Evolutionary conservation across 2,797 vertebrate species (phyloP), one percentile per base, ranked within the genome.

Genomic region (Enteromius thamalakanensis): DNA sequence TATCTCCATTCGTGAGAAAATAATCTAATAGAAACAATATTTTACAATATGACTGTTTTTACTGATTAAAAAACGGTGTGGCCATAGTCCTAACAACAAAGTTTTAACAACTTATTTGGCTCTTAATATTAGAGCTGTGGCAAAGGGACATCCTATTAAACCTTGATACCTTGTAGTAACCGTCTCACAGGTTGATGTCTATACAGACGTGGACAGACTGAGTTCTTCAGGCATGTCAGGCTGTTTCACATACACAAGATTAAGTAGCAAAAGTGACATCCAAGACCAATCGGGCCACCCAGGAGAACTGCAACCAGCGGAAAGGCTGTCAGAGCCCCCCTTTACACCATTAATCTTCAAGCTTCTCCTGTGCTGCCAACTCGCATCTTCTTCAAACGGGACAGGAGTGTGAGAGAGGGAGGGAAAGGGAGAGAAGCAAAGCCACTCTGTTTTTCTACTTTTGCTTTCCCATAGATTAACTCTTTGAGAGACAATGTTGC

Each of bases 261-360:
- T 98, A 98, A 98, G 97, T 96, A 98, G 97, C 96, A 96, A 94
- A 95, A 96, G 97, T 98, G 97, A 98, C 98, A 98, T 97, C 97
- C 96, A 98, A 98, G 97, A 98, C 96, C 97, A 97, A 95, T 96
- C 87, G 89, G 97, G 96, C 98, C 98, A 99, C 98, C 97, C 97
- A 98, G 94, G 96, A 98, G 96, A 94, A 95, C 94, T 92, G 93
- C 95, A 93, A 94, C 95, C 95, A 95, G 95, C 91, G 95, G 97
- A 97, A 97, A 97, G 95, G 95, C 97, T 97, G 97, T 97, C 96
- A 96, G 95, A 96, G 95, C 94, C 95, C 90, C 92, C 95, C 96
- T 96, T 95, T 95, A 96, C 96, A 95, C 95, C 97, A 97, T 97
- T 97, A 97, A 97, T 97, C 97, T 99, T 96, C 92, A 95, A 95